A percentile compares a stretch with the other conserved stretches of the same genome.
phyloP scores from a whole-genome alignment of 2,888 invertebrate genomes.

The Clunio marinus region DNA sequence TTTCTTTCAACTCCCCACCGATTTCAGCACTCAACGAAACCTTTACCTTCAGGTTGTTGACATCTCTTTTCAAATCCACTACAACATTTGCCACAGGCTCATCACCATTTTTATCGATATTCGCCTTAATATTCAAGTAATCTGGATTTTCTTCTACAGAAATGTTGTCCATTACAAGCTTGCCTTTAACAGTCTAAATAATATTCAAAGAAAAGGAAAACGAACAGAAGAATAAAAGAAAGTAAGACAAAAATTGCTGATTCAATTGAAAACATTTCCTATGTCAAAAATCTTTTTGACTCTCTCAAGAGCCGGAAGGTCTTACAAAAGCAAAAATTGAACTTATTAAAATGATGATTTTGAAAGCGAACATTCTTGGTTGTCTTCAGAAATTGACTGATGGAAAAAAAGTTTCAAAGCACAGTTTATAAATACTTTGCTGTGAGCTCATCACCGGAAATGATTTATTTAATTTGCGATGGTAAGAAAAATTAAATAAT shows the following conservation, averaged over 20 bases:
- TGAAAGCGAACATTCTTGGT: constrained; percentile 1
- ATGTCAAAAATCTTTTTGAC: not conserved
- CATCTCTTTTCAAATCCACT: not conserved
- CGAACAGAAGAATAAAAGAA: not conserved
- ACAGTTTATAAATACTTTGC: not conserved
- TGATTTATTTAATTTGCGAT: constrained; percentile 9
- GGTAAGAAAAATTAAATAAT: no score
- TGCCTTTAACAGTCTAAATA: constrained; percentile 1
- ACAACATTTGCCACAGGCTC: not conserved
- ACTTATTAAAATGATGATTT: constrained; percentile 21
- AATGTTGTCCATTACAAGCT: constrained; percentile 8
- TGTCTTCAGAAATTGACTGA: constrained; percentile 7
- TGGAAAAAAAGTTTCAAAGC: not conserved
- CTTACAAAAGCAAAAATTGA: constrained; percentile 28
- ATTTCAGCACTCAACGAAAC: not conserved
- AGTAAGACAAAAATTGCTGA: not conserved
- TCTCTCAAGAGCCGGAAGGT: not conserved
- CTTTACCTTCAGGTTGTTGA: not conserved
- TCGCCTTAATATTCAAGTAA: constrained; percentile 4
- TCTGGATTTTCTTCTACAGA: constrained; percentile 3
- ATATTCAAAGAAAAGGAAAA: no score
- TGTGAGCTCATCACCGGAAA: constrained; percentile 12
- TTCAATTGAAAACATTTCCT: constrained; percentile 18
- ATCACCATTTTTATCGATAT: not conserved
- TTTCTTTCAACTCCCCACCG: not conserved